Base-by-base conservation (phyloP, 2,888 invertebrate genomes). In the Brenthis daphne region DNA sequence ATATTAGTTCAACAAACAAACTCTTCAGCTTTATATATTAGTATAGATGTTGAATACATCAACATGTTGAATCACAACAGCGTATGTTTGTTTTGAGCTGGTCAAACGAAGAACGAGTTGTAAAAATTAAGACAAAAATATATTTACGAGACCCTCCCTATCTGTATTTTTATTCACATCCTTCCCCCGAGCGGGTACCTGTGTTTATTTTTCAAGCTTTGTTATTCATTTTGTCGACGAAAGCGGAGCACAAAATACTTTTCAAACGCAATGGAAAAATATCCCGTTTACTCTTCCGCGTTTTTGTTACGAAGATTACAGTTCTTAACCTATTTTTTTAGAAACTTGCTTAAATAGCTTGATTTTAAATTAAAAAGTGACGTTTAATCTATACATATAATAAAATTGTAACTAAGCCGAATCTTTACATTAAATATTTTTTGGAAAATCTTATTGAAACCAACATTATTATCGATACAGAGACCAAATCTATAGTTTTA, bases 251-350 rank as follows among this genome's bases (percentile, higher is more conserved):
- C 64, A 60, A 68, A 71, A 71, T 65, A 65, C 54, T 57, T 55
- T 68, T 65, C 61, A 53, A 65, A 54, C 57, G 58, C 48, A 65
- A 68, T 70, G 61, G 54, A 64, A 70, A 65, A 67, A 71, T 54
- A 68, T 64, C 66, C 67, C 67, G 65, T 57, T 65, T 56, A 51
- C 65, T 65, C 47, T 67, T 58, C 29, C 57, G 55, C 58, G 60
- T 57, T 60, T 69, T 64, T 63, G 54, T 60, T 56, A 55, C 65
- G 16, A 55, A 63, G 61, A 67, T 72, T 69, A 67, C 65, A 63
- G 50, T 55, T 48, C 57, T 66, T 67, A 57, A 67, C 57, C 56
- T 67, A 64, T 57, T 68, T 68, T 1, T 50, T 33, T 48, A 47
- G 24, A 48, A 51, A 48, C 6, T 29, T 13, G 16, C n/a, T 8